Evolutionary conservation across 2,113 vertebrate species (phyloP).

Genomic region (Ia io): DNA sequence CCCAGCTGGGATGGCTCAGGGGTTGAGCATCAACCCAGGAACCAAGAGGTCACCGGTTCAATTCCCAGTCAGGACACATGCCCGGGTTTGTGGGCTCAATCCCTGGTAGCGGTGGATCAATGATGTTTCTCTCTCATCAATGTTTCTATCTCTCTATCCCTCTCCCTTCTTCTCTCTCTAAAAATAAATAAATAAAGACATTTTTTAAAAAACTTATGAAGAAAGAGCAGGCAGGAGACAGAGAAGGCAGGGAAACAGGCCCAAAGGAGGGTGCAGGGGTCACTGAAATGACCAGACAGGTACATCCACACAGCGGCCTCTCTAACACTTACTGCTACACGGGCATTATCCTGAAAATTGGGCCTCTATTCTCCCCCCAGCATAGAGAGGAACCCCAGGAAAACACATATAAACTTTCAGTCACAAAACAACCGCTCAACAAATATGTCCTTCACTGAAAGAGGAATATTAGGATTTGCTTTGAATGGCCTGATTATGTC

Average conservation of each 20-base stretch:
- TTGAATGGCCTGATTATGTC: conserved; percentile 30
- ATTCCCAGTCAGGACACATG: too few relatives aligned
- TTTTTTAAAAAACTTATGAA: too few relatives aligned
- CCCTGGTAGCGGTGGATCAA: too few relatives aligned
- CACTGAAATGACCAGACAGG: not conserved
- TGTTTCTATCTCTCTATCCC: too few relatives aligned
- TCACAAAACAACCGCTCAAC: conserved; percentile 1
- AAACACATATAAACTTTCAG: not conserved
- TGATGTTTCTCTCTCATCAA: too few relatives aligned
- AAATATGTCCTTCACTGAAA: not conserved
- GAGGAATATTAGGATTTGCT: not conserved
- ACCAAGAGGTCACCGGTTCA: too few relatives aligned
- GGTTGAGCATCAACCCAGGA: too few relatives aligned
- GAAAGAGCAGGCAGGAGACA: too few relatives aligned
- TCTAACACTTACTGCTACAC: not conserved
- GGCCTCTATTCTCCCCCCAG: not conserved
- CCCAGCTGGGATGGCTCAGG: too few relatives aligned
- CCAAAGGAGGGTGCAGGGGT: not conserved
- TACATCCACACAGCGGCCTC: accelerated
- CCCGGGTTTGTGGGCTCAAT: too few relatives aligned
- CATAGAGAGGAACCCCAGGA: not conserved
- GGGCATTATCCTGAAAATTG: not conserved
- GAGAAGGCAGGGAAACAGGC: not conserved
- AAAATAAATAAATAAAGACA: too few relatives aligned
- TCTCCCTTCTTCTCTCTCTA: too few relatives aligned